phyloP scores from a whole-genome alignment of 1,140 invertebrate genomes.

The Nixonia krombeini region DNA sequence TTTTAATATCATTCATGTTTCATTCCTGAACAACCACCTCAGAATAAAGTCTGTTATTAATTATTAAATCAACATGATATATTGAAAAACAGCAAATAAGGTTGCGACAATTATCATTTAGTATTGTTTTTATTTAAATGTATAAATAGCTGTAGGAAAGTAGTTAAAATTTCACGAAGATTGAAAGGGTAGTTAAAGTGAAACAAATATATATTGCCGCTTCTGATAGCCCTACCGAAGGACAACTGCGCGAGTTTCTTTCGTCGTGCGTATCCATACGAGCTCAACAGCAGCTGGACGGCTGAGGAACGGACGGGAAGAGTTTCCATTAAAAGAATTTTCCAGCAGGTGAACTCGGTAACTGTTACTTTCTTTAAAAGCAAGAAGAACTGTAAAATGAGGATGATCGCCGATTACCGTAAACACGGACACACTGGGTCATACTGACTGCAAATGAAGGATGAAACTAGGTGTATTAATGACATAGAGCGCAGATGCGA shows the following conservation, averaged over 20 bases:
- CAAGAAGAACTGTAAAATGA: too few species aligned
- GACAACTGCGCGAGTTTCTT: conserved; percentile 56
- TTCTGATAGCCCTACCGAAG: conserved; percentile 50
- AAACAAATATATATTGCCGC: neutral
- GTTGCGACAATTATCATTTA: too few species aligned
- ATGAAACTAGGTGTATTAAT: conserved; percentile 11
- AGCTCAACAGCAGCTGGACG: conserved; percentile 31
- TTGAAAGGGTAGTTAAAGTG: neutral
- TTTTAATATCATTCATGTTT: too few species aligned
- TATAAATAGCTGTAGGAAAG: neutral
- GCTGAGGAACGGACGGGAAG: conserved; percentile 7
- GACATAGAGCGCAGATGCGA: conserved; percentile 7
- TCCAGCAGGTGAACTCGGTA: neutral
- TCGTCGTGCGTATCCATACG: conserved; percentile 29
- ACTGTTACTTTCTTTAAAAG: neutral
- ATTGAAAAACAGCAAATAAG: too few species aligned
- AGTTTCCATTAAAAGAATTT: conserved; percentile 42
- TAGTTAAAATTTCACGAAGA: neutral
- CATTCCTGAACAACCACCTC: too few species aligned
- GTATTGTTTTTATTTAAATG: too few species aligned
- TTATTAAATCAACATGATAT: too few species aligned
- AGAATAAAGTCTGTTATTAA: too few species aligned
- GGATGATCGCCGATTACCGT: neutral
- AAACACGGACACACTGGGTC: neutral
- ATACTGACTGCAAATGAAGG: conserved; percentile 6